phyloP scores from a whole-genome alignment of 2,797 vertebrate species.

The Thunnus albacares region DNA sequence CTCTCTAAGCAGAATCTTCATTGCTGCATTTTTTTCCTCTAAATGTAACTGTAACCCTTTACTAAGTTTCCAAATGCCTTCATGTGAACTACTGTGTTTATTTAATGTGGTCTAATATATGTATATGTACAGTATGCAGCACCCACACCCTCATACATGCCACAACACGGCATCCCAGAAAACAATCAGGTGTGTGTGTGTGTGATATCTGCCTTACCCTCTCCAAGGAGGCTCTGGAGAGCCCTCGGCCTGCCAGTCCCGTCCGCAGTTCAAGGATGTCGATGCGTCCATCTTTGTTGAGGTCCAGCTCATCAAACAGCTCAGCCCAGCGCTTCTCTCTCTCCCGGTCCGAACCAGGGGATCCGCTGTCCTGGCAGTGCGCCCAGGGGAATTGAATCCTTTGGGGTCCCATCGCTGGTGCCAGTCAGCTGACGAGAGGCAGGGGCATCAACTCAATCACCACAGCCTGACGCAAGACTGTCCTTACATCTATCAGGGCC shows the following conservation, averaged over 20 bases:
- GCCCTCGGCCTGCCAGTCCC: conserved; percentile 87
- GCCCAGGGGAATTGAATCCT: conserved; percentile 59
- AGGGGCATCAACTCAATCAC: conserved; percentile 1
- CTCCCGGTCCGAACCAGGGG: conserved; percentile 74
- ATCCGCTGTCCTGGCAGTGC: conserved; percentile 70
- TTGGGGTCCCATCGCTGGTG: conserved; percentile 66
- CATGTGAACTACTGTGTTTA: no score
- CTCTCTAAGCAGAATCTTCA: no score
- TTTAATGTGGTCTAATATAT: no score
- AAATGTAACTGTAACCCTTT: no score
- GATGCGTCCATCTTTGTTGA: conserved; percentile 91
- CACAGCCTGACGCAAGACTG: neutral
- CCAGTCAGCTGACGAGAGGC: conserved; percentile 39
- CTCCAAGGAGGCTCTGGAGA: conserved; percentile 80
- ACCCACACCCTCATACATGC: neutral
- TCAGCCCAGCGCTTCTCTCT: conserved; percentile 85
- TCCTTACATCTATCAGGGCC: neutral
- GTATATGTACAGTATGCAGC: no score
- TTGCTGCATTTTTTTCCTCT: no score
- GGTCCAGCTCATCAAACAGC: conserved; percentile 91
- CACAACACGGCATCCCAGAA: neutral
- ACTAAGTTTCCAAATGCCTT: no score
- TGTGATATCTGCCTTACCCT: conserved; percentile 77
- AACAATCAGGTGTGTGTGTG: neutral
- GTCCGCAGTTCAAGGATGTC: conserved; percentile 90